Percentiles rank a stretch among this genome's conserved stretches.
These are phyloP conservation scores for Philonicus albiceps DNA, from an alignment of 2,888 invertebrate species.

Conservation along the genomic window DNA sequence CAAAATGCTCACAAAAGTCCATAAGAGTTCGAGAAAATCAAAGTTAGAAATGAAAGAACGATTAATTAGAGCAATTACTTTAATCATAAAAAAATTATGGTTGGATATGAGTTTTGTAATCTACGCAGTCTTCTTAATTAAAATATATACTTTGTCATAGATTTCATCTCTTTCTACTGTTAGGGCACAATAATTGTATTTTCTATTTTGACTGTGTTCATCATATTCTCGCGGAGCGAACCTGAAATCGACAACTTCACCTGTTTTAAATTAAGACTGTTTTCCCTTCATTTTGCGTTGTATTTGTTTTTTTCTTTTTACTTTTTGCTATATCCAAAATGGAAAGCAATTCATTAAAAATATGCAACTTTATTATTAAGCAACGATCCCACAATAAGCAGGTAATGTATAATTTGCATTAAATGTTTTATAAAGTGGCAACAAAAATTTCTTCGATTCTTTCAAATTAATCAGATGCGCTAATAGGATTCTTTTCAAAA, in stretches of 20 bases:
- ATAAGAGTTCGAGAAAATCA: not conserved
- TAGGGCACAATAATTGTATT: slow-evolving; percentile 46
- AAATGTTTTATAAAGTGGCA: not conserved
- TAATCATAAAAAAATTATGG: slow-evolving; percentile 45
- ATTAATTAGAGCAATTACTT: not conserved
- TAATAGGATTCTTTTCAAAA: not conserved
- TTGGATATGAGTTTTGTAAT: slow-evolving; percentile 47
- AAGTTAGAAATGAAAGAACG: not conserved
- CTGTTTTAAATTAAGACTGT: not conserved
- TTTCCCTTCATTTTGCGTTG: not conserved
- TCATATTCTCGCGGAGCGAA: not conserved
- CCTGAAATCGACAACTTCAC: not conserved
- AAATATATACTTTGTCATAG: slow-evolving; percentile 42
- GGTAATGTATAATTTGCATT: not conserved
- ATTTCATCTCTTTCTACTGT: slow-evolving; percentile 32
- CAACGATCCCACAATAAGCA: not conserved
- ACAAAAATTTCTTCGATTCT: not conserved
- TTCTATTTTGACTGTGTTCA: slow-evolving; percentile 13
- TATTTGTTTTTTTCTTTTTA: not conserved
- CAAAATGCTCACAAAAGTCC: too few relatives aligned
- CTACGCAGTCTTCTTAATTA: slow-evolving; percentile 48
- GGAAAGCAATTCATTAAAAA: not conserved
- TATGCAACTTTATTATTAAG: not conserved
- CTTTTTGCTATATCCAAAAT: not conserved
- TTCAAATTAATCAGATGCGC: not conserved